These are phyloP conservation scores for Lipophrys pholis DNA, from an alignment of 2,113 vertebrate species.

Conservation along the genomic window DNA sequence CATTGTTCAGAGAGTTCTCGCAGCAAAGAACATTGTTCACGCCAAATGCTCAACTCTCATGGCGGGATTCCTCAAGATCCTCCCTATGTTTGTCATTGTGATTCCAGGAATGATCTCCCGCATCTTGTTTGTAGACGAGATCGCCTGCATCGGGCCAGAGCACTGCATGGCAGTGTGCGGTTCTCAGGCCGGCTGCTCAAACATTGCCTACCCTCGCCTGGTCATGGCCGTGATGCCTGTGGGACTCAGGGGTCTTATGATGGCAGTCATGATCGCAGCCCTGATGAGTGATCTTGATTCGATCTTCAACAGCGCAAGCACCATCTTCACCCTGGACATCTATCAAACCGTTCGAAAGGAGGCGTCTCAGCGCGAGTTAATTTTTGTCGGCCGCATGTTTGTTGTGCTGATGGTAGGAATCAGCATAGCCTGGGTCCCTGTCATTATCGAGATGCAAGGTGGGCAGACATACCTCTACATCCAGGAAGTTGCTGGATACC, in stretches of 20 bases:
- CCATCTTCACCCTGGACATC: constrained; percentile 97
- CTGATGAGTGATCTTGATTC: constrained; percentile 99
- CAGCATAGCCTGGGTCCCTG: constrained; percentile 98
- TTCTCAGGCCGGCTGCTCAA: constrained; percentile 95
- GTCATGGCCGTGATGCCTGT: constrained; percentile 96
- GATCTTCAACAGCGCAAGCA: constrained; percentile 98
- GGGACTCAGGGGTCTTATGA: constrained; percentile 96
- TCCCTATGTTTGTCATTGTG: constrained; percentile 98
- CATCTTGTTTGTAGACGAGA: constrained; percentile 91
- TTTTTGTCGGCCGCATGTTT: constrained; percentile 93
- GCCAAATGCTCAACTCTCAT: constrained; percentile 96
- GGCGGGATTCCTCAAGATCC: constrained; percentile 95
- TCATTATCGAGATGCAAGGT: constrained; percentile 98
- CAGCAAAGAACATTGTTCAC: constrained; percentile 95
- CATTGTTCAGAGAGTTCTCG: constrained; percentile 96
- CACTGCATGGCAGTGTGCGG: constrained; percentile 97
- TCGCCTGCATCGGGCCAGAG: constrained; percentile 96
- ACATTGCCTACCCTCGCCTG: constrained; percentile 96
- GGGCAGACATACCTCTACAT: constrained; percentile 99
- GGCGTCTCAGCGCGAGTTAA: constrained; percentile 90
- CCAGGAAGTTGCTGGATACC: constrained; percentile 96
- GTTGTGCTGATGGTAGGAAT: constrained; percentile 94
- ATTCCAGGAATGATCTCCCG: constrained; percentile 98
- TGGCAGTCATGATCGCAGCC: constrained; percentile 99
- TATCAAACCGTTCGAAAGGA: constrained; percentile 89